Percentiles rank a stretch among this genome's conserved stretches.
Conservation (phyloP, 2,113 vertebrate genomes). For the Trinectes maculatus region DNA sequence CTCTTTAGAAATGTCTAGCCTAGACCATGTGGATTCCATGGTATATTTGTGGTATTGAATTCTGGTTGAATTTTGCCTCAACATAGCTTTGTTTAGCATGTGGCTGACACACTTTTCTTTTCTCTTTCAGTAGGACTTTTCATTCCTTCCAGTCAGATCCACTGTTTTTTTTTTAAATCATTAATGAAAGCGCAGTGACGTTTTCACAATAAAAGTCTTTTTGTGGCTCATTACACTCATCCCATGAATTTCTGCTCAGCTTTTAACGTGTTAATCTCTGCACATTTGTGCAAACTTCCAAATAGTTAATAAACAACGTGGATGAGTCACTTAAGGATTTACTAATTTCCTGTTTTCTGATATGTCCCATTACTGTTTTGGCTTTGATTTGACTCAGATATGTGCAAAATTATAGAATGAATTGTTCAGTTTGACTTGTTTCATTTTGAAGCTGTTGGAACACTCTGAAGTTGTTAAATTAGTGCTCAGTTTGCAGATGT, state of each 20-base stretch:
- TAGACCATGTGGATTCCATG: no score
- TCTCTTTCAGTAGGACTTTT: no score
- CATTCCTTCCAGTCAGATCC: no score
- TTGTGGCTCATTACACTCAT: neutral
- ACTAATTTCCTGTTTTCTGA: neutral
- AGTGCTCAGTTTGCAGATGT: slow-evolving; percentile 5
- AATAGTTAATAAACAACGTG: neutral
- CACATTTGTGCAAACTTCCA: neutral
- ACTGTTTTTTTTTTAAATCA: no score
- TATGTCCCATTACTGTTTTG: neutral
- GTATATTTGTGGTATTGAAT: no score
- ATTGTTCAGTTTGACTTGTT: neutral
- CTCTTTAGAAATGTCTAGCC: no score
- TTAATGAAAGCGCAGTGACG: no score
- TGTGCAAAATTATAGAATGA: no score
- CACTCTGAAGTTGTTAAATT: neutral
- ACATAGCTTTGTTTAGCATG: no score
- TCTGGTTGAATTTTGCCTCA: no score
- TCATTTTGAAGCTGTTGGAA: neutral
- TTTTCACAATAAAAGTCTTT: neutral
- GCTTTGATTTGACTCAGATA: no score
- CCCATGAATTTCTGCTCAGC: neutral
- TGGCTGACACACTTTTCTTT: no score
- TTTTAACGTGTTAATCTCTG: neutral
- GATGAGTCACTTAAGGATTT: neutral